Evolutionary conservation across 2,888 invertebrate species (phyloP).

Genomic region (Euzophera pinguis): DNA sequence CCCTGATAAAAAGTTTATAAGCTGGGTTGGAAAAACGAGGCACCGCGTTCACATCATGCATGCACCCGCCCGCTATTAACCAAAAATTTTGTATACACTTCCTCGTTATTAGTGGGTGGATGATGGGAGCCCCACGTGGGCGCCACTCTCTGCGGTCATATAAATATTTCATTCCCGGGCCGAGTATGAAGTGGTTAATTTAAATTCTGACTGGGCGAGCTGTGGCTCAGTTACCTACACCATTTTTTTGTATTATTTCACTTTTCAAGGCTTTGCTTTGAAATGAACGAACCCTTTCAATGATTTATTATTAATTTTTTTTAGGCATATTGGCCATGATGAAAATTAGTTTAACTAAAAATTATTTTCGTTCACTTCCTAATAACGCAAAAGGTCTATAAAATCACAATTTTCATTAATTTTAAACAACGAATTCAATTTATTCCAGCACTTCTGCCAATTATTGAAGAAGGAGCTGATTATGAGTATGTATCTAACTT

Average conservation of each 20-base stretch:
- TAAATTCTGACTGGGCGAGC: conserved; percentile 18
- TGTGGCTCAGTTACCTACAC: conserved; percentile 33
- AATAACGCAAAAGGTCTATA: too few species aligned
- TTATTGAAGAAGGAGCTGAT: too few species aligned
- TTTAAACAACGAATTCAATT: too few species aligned
- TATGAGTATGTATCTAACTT: too few species aligned
- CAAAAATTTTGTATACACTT: conserved; percentile 3
- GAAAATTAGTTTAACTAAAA: too few species aligned
- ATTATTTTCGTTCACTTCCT: too few species aligned
- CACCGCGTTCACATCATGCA: neutral
- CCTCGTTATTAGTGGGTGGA: conserved; percentile 9
- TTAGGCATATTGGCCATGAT: too few species aligned
- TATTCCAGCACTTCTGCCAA: too few species aligned
- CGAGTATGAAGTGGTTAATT: conserved; percentile 22
- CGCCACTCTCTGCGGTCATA: conserved; percentile 11
- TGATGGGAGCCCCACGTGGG: neutral
- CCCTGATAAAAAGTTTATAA: conserved; percentile 5
- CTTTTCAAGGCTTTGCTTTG: conserved; percentile 35
- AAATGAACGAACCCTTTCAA: conserved; percentile 24
- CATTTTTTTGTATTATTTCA: conserved; percentile 36
- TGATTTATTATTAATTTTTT: conserved; percentile 3
- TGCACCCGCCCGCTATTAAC: neutral
- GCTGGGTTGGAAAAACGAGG: neutral
- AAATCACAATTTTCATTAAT: too few species aligned
- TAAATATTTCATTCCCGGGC: conserved; percentile 17